These are phyloP conservation scores for Rachycentron canadum DNA, from an alignment of 2,797 vertebrate species.

Conservation along the genomic window DNA sequence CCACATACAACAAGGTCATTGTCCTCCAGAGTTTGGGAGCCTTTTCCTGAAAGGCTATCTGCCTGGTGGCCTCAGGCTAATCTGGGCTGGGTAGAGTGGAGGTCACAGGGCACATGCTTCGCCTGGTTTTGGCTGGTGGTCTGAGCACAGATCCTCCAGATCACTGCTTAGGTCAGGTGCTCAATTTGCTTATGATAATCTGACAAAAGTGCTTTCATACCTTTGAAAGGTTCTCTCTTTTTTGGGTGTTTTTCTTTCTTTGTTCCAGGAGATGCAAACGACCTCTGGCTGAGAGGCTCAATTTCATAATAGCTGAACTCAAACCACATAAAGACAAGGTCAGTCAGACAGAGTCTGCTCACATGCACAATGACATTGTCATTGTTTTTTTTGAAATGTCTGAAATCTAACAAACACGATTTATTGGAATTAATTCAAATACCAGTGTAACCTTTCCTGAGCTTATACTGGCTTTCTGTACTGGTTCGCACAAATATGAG, in stretches of 20 bases:
- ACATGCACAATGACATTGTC: not conserved
- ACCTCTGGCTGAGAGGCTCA: conserved; percentile 6
- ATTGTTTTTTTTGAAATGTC: not conserved
- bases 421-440: accelerated
- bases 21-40: conserved; percentile 73
- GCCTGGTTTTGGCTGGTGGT: conserved; percentile 69
- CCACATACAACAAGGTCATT: conserved; percentile 84
- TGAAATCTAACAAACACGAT: not conserved
- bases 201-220: conserved; percentile 43
- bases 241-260: not conserved
- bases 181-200: conserved; percentile 65
- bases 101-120: conserved; percentile 77
- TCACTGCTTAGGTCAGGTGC: conserved; percentile 69
- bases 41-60: conserved; percentile 81
- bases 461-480: conserved; percentile 13
- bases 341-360: conserved; percentile 1
- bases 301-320: conserved; percentile 7
- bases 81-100: conserved; percentile 49
- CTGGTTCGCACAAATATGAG: not conserved
- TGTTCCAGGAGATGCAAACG: conserved; percentile 19
- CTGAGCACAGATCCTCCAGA: conserved; percentile 48
- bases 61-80: conserved; percentile 74
- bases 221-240: not conserved
- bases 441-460: too few species aligned
- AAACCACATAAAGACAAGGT: conserved; percentile 25